Conservation (phyloP, 2,888 invertebrate genomes). For the Cerceris ruficornis region DNA sequence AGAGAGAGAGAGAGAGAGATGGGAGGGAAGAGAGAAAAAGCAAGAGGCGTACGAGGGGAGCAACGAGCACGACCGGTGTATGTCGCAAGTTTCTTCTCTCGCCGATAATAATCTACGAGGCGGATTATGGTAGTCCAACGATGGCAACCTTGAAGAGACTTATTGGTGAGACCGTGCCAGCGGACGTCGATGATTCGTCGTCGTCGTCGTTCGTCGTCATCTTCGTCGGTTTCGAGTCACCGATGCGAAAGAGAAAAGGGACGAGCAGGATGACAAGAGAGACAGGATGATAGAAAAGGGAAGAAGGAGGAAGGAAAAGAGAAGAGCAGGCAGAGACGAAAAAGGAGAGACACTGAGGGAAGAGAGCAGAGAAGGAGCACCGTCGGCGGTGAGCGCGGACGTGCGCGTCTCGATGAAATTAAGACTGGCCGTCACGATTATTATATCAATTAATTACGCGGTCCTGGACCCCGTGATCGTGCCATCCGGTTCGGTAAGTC, state of each 20-base stretch:
- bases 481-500: conserved; percentile 72
- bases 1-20: conserved; percentile 1
- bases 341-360: conserved; percentile 6
- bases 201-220: conserved; percentile 33
- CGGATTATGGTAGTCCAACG: conserved; percentile 68
- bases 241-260: conserved; percentile 10
- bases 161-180: conserved; percentile 47
- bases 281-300: background rate
- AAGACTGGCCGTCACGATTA: conserved; percentile 73
- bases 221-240: conserved; percentile 6
- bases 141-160: conserved; percentile 69
- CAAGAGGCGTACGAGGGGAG: conserved; percentile 1
- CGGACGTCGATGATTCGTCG: conserved; percentile 54
- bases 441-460: conserved; percentile 76
- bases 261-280: background rate
- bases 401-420: conserved; percentile 67
- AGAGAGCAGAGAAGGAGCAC: conserved; percentile 22
- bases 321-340: conserved; percentile 6
- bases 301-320: conserved; percentile 2
- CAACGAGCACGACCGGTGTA: conserved; percentile 36
- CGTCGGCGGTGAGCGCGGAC: conserved; percentile 27
- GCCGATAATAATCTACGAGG: conserved; percentile 69
- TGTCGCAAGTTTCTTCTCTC: conserved; percentile 70
- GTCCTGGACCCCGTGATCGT: conserved; percentile 62
- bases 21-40: conserved; percentile 2